Base-by-base conservation (phyloP, 2,888 invertebrate species). In the Falcaria lacertinaria region DNA sequence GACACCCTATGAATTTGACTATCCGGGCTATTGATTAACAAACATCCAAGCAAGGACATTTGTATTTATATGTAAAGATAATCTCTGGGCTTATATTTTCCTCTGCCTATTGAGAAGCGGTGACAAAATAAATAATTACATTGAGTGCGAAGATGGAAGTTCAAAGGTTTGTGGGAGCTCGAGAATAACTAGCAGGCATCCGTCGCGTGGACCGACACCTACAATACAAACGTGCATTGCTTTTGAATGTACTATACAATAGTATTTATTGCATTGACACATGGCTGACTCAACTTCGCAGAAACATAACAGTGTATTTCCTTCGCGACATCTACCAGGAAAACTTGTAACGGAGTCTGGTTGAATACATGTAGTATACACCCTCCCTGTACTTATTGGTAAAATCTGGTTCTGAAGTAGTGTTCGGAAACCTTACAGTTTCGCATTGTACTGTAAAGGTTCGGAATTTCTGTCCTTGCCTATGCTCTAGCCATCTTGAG, bases 221-320 rank as follows among this genome's bases (percentile, higher is more conserved):
- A n/a, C 37, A 14, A 14, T 22, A 22, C 8, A 22, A 22, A 22
- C 37, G 22, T 13, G 36, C n/a, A 37, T 37, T 37, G 37, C 14
- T 22, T 37, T 22, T 37, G 22, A 37, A 37, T 28, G 28, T 28
- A 28, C 28, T 11, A n/a, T n/a, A n/a, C n/a, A n/a, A n/a, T n/a
- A n/a, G n/a, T n/a, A n/a, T n/a, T n/a, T n/a, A 25, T 22, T 25
- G 22, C 35, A 37, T 33, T 40, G 37, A 36, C 38, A 15, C 37
- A 16, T 42, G 34, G 52, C 44, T 66, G 66, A 62, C 46, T 62
- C 64, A 63, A 54, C 49, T 68, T 62, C 66, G 40, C 41, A 51
- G 62, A 68, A 64, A 35, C 37, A 33, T 34, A 34, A 34, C 33
- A 40, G 40, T 33, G 36, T 44, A 34, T 37, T 40, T 40, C 36